Percentiles rank a stretch among this genome's conserved stretches.
phyloP scores from a whole-genome alignment of 1,140 invertebrate genomes.

The Linepithema humile region DNA sequence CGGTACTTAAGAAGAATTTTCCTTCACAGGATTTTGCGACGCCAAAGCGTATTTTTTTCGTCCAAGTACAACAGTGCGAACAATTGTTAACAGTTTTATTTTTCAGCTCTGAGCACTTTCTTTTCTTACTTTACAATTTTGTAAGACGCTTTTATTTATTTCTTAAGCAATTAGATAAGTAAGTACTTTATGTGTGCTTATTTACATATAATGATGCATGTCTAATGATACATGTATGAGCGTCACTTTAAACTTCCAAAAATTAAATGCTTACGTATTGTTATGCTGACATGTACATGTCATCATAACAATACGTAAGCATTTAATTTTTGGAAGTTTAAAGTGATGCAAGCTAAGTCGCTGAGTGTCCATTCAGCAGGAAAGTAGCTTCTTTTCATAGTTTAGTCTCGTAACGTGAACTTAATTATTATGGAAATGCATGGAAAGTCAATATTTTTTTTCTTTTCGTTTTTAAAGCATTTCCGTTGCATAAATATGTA shows the following conservation, averaged over 20 bases:
- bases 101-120: not conserved
- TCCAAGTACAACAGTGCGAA: too few relatives aligned
- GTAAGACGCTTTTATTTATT: slow-evolving; percentile 8
- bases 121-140: not conserved
- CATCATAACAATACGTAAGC: too few relatives aligned
- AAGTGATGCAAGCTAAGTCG: too few relatives aligned
- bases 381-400: too few relatives aligned
- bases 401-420: too few relatives aligned
- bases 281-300: too few relatives aligned
- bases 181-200: slow-evolving; percentile 9
- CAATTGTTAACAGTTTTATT: not conserved
- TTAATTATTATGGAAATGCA: too few relatives aligned
- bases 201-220: not conserved
- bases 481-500: slow-evolving; percentile 7
- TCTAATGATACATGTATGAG: too few relatives aligned
- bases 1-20: slow-evolving; percentile 22
- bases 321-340: too few relatives aligned
- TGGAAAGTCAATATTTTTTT: not conserved
- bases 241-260: too few relatives aligned
- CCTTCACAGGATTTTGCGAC: not conserved
- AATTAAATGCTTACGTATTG: too few relatives aligned
- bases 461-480: not conserved
- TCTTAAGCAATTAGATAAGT: not conserved
- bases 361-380: too few relatives aligned
- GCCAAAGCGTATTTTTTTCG: not conserved